Percentiles rank a stretch among this genome's conserved stretches.
Evolutionary conservation across 2,113 vertebrate species (phyloP).

Genomic region (Chitala chitala): DNA sequence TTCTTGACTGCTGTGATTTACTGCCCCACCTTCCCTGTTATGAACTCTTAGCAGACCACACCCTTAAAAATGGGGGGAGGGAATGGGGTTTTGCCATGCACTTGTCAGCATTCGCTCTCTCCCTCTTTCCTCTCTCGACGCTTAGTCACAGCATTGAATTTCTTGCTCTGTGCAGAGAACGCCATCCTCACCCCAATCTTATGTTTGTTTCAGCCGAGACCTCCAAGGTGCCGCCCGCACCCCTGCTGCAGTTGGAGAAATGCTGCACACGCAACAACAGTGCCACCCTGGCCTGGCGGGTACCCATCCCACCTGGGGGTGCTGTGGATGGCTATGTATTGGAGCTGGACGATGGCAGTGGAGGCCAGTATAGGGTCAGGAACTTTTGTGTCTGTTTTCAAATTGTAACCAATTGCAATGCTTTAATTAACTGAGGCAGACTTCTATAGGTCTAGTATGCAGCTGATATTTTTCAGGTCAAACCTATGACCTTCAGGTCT

Average conservation of each 20-base stretch:
- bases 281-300: conserved; percentile 92
- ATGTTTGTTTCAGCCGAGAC: conserved; percentile 51
- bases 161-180: too few relatives aligned
- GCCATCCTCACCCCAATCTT: background rate
- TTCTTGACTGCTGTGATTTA: conserved; percentile 41
- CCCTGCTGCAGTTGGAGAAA: conserved; percentile 91
- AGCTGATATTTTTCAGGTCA: too few relatives aligned
- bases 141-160: too few relatives aligned
- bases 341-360: conserved; percentile 92
- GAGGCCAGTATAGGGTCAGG: conserved; percentile 90
- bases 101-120: background rate
- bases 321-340: conserved; percentile 89
- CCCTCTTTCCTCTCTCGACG: background rate
- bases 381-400: background rate
- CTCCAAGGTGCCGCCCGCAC: conserved; percentile 73
- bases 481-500: too few relatives aligned
- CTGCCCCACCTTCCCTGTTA: conserved; percentile 1
- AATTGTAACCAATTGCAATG: background rate
- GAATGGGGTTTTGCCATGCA: background rate
- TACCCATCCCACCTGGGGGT: conserved; percentile 64
- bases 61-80: background rate
- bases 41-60: background rate
- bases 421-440: too few relatives aligned
- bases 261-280: conserved; percentile 95
- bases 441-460: too few relatives aligned